Evolutionary conservation across 2,113 vertebrate species (phyloP).

Genomic region (Argyrosomus japonicus): DNA sequence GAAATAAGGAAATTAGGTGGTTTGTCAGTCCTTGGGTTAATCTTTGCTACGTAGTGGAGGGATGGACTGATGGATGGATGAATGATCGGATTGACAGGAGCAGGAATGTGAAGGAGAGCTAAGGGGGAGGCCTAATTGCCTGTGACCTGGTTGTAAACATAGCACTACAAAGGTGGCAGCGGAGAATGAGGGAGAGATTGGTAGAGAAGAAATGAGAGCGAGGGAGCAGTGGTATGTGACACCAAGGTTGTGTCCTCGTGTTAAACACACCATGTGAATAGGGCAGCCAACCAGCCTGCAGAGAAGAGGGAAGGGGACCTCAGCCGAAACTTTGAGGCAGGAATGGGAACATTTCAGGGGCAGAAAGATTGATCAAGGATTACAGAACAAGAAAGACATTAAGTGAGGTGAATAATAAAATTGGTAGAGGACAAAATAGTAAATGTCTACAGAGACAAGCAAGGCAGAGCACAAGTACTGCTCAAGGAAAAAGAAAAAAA

Average conservation of each 20-base stretch:
- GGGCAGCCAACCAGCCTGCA: constrained; percentile 23
- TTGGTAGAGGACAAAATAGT: background rate
- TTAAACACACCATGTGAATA: constrained; percentile 47
- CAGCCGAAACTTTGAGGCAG: constrained; percentile 18
- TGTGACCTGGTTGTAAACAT: constrained; percentile 67
- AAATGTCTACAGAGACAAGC: background rate
- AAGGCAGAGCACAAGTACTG: background rate
- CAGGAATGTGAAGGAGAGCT: constrained; percentile 46
- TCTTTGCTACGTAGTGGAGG: constrained; percentile 28
- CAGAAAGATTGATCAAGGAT: constrained; percentile 22
- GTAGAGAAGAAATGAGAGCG: constrained; percentile 31
- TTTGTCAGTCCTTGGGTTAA: constrained; percentile 58
- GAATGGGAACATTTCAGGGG: background rate
- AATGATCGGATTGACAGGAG: constrained; percentile 44
- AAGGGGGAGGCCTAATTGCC: constrained; percentile 60
- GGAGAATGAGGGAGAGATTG: constrained; percentile 43
- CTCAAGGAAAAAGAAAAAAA: background rate
- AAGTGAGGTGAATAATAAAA: constrained; percentile 35
- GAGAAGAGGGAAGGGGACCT: constrained; percentile 3
- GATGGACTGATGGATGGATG: constrained; percentile 54
- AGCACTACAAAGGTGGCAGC: constrained; percentile 30
- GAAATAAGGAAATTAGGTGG: constrained; percentile 38
- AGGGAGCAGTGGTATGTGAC: constrained; percentile 43
- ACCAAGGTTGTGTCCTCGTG: constrained; percentile 63
- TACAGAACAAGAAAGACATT: constrained; percentile 30